Evolutionary conservation across 2,888 invertebrate species (phyloP).

Genomic region (Pyrrhosoma nymphula): DNA sequence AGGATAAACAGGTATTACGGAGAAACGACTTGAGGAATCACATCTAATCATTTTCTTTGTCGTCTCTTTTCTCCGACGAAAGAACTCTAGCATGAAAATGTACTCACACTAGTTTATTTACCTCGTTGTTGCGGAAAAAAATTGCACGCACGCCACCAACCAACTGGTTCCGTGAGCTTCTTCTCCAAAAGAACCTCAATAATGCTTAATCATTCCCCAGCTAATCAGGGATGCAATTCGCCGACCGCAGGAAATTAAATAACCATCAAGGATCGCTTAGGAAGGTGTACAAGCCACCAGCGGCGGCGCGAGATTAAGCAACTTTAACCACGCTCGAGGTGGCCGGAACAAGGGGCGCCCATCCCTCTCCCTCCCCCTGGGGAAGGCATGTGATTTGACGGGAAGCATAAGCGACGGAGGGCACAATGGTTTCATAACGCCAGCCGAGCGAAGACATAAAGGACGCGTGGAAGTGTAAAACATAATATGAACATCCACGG

Average conservation of each 20-base stretch:
- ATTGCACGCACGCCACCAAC: background rate
- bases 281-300: constrained; percentile 2
- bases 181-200: background rate
- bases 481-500: constrained; percentile 34
- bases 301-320: background rate
- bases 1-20: too few relatives aligned
- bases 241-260: background rate
- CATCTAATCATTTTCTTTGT: too few relatives aligned
- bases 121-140: background rate
- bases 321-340: background rate
- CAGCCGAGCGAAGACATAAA: constrained; percentile 5
- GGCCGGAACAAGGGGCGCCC: background rate
- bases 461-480: constrained; percentile 38
- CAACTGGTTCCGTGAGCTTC: background rate
- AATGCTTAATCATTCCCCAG: background rate
- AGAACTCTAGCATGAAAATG: too few relatives aligned
- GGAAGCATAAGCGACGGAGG: constrained; percentile 34
- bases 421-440: constrained; percentile 2
- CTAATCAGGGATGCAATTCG: background rate
- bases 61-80: too few relatives aligned
- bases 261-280: constrained; percentile 3
- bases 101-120: too few relatives aligned
- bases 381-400: constrained; percentile 1
- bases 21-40: too few relatives aligned
- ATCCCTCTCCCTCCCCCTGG: background rate